Conservation (phyloP, 2,888 invertebrate genomes). For the Trissolcus brochymenae region DNA sequence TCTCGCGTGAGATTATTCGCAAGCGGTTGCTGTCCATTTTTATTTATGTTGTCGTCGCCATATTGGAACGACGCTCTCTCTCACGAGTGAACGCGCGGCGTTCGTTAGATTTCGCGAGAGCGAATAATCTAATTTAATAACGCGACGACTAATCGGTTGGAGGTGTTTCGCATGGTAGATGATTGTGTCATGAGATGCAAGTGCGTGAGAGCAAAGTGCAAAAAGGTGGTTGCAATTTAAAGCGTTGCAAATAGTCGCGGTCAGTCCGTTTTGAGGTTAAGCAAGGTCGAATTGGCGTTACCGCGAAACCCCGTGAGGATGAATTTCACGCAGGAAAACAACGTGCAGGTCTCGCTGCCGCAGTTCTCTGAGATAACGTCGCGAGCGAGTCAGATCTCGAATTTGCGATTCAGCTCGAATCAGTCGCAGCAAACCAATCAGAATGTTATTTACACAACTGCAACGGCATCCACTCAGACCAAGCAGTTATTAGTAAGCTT, state of each 20-base stretch:
- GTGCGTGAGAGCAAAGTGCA: neutral
- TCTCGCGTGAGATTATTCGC: slow-evolving; percentile 6
- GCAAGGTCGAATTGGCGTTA: slow-evolving; percentile 32
- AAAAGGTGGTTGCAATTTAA: slow-evolving; percentile 25
- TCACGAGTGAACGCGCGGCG: slow-evolving; percentile 62
- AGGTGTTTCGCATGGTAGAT: neutral
- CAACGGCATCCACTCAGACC: slow-evolving; percentile 62
- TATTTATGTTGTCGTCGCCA: slow-evolving; percentile 58
- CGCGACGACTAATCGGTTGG: neutral
- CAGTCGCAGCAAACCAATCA: slow-evolving; percentile 66
- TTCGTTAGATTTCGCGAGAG: slow-evolving; percentile 59
- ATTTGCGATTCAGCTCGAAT: slow-evolving; percentile 62
- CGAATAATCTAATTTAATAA: slow-evolving; percentile 62
- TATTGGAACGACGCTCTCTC: slow-evolving; percentile 59
- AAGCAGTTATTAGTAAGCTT: slow-evolving; percentile 66
- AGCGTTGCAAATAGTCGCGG: slow-evolving; percentile 14
- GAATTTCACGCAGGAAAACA: slow-evolving; percentile 69
- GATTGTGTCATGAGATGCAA: slow-evolving; percentile 24
- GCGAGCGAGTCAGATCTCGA: slow-evolving; percentile 61
- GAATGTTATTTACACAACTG: slow-evolving; percentile 67
- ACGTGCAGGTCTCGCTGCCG: slow-evolving; percentile 67
- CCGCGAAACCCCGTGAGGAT: slow-evolving; percentile 60
- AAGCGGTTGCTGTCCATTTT: slow-evolving; percentile 34
- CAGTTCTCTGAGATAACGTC: slow-evolving; percentile 72
- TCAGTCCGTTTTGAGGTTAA: slow-evolving; percentile 60